Evolutionary conservation across 2,797 vertebrate genomes (phyloP), one percentile per base, ranked within the genome.

Genomic region (Ammospiza maritima): DNA sequence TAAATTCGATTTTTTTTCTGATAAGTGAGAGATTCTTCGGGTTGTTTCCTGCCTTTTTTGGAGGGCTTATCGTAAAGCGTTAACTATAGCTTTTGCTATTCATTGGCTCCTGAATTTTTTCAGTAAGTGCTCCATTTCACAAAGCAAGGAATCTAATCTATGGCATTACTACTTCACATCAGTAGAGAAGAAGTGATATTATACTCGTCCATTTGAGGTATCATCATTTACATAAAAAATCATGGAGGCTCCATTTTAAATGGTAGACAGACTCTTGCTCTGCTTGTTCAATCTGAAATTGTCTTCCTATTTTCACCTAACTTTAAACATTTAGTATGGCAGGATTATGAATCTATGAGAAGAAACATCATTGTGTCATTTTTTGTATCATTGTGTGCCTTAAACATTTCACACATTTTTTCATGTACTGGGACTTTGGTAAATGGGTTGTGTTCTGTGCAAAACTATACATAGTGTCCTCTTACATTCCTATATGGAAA

Each of bases 381-480:
- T 25, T 64, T 88, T 80, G 13, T 9, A 4, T 91, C 11, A 40
- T 8, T 57, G 4, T 25, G 7, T 54, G 20, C 32, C 38, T 74
- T 40, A 58, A 45, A 58, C 34, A 26, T 36, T 26, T 58, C 34
- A 70, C 17, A 58, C 16, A 11, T 5, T 32, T 80, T 65, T 85
- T 81, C 1, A 2, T 4, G 1, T 62, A 13, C 30, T 72, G 4
- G 64, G 44, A 36, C 23, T 58, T 58, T 0, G 3, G 4, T 71
- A 71, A 62, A 50, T 45, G 36, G 36, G 32, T 50, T 19, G 7
- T 30, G 4, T 36, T 80, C 19, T 62, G 5, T 83, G 48, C 40
- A 44, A 48, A 71, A 19, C 56, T 51, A 17, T 2, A 16, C 20
- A 0, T 8, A 21, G 6, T 60, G 85, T 78, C 32, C 11, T 57